phyloP scores from a whole-genome alignment of 2,888 invertebrate species.

The Polydesmus complanatus region DNA sequence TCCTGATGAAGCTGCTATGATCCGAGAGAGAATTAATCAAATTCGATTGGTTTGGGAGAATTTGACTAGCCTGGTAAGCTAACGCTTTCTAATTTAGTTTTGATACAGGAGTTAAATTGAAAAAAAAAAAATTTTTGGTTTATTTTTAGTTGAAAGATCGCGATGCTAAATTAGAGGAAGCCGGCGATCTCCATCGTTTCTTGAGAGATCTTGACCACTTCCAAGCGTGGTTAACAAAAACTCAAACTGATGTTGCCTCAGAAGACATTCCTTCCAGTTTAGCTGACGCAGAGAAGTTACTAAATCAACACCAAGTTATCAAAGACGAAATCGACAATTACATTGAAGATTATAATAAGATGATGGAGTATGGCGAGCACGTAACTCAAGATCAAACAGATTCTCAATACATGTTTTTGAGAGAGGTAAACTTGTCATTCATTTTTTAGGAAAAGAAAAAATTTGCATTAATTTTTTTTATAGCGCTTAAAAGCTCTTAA shows the following conservation, averaged over 20 bases:
- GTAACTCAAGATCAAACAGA: slow-evolving; percentile 84
- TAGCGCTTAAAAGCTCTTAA: slow-evolving; percentile 85
- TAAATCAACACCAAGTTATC: slow-evolving; percentile 95
- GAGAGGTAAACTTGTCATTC: slow-evolving; percentile 43
- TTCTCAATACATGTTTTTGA: slow-evolving; percentile 99
- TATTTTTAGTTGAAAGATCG: slow-evolving; percentile 71
- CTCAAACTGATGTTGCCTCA: slow-evolving; percentile 96
- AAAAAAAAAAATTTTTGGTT: slow-evolving; percentile 14
- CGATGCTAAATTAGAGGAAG: slow-evolving; percentile 95
- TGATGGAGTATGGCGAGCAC: slow-evolving; percentile 98
- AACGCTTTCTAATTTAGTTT: slow-evolving; percentile 2
- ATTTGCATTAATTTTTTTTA: slow-evolving; percentile 1
- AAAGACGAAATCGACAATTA: slow-evolving; percentile 99
- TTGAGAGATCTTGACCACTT: slow-evolving; percentile 97
- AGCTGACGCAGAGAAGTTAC: slow-evolving; percentile 89
- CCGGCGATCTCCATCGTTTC: slow-evolving; percentile 95
- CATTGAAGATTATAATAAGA: slow-evolving; percentile 92
- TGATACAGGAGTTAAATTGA: background rate
- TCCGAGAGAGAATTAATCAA: slow-evolving; percentile 75
- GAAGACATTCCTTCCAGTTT: slow-evolving; percentile 87
- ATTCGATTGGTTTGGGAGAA: slow-evolving; percentile 94
- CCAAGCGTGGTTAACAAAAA: slow-evolving; percentile 97
- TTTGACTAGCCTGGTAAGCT: slow-evolving; percentile 72
- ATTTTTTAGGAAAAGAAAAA: background rate
- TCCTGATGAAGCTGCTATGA: slow-evolving; percentile 82